These are phyloP conservation scores for Zygogramma bicolorata DNA, from an alignment of 2,888 invertebrate genomes.

Conservation along the genomic window DNA sequence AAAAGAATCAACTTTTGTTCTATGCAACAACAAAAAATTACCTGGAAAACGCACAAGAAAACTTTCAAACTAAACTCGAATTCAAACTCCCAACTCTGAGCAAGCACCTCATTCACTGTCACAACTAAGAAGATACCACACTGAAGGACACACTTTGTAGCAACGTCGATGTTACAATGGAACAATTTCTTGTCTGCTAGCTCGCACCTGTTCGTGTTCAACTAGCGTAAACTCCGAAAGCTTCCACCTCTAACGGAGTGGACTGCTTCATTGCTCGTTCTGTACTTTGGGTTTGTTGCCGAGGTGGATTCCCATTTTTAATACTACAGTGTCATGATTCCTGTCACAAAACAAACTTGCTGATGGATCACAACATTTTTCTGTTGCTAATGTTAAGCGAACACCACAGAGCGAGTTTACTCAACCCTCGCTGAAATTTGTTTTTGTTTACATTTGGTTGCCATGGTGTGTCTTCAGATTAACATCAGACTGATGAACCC, in stretches of 20 bases:
- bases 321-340: not conserved
- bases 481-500: not conserved
- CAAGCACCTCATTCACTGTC: not conserved
- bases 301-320: not conserved
- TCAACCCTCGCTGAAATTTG: not conserved
- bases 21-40: not conserved
- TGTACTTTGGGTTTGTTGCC: not conserved
- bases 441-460: not conserved
- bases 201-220: slow-evolving; percentile 60
- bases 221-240: slow-evolving; percentile 55
- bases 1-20: not conserved
- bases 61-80: not conserved
- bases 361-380: not conserved
- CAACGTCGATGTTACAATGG: slow-evolving; percentile 56
- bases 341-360: no score
- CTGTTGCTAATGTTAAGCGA: not conserved
- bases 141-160: slow-evolving; percentile 5
- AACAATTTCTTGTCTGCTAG: slow-evolving; percentile 55
- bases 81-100: not conserved
- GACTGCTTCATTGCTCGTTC: slow-evolving; percentile 11
- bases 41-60: not conserved
- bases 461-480: not conserved
- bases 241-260: slow-evolving; percentile 40
- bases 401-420: not conserved
- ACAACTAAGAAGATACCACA: slow-evolving; percentile 1